These are phyloP conservation scores for Amyelois transitella DNA, from an alignment of 1,140 invertebrate genomes.

Conservation along the genomic window DNA sequence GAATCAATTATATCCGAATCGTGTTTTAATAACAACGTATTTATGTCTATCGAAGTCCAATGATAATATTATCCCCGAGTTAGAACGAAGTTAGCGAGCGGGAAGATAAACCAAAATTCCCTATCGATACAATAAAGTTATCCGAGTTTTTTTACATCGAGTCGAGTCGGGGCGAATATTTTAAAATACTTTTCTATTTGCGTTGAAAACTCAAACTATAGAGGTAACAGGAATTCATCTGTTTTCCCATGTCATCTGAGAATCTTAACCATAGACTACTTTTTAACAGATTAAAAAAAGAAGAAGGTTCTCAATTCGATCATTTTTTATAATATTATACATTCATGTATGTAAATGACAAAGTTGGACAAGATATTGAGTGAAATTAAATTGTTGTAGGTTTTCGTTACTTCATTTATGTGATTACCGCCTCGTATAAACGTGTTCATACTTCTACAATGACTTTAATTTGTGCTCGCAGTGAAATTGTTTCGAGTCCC, in stretches of 20 bases:
- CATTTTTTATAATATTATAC: too few species aligned
- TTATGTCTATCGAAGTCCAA: conserved; percentile 20
- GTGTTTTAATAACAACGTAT: conserved; percentile 12
- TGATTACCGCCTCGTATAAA: too few species aligned
- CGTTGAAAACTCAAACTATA: conserved; percentile 18
- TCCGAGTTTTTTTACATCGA: conserved; percentile 19
- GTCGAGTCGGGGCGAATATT: conserved; percentile 23
- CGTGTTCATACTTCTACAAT: neutral
- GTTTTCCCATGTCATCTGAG: too few species aligned
- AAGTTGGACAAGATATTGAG: too few species aligned
- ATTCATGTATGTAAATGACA: neutral
- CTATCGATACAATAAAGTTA: conserved; percentile 34
- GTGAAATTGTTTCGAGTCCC: neutral
- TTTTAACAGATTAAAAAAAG: too few species aligned
- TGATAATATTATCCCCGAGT: conserved; percentile 43
- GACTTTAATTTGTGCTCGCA: neutral
- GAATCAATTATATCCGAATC: neutral
- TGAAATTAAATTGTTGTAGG: too few species aligned
- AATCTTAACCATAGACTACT: too few species aligned
- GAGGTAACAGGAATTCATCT: neutral
- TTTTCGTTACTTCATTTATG: too few species aligned
- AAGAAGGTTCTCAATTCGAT: too few species aligned
- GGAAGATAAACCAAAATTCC: conserved; percentile 37
- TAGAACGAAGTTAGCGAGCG: conserved; percentile 30
- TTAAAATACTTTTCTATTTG: conserved; percentile 38